phyloP scores from a whole-genome alignment of 2,797 vertebrate genomes.

The Hoplostethus mediterraneus region DNA sequence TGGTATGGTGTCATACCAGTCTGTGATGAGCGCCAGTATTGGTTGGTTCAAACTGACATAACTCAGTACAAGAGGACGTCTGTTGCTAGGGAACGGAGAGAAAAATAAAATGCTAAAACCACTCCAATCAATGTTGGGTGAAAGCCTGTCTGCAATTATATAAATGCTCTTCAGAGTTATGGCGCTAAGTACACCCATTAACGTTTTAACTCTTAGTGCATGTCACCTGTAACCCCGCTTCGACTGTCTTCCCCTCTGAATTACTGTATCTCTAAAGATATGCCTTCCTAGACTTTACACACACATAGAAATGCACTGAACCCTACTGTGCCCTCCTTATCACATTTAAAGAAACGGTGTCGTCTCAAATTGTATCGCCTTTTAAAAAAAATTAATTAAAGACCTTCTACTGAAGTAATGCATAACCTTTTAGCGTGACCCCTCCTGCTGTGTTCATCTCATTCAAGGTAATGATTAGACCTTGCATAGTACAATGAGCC shows the following conservation, averaged over 20 bases:
- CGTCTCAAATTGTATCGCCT: not conserved
- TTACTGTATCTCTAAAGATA: not conserved
- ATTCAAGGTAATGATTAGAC: constrained; percentile 40
- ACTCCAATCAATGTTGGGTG: constrained; percentile 81
- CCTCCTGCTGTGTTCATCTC: constrained; percentile 8
- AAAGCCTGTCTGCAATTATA: constrained; percentile 86
- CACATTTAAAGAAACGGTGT: too few species aligned
- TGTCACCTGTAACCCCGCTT: constrained; percentile 62
- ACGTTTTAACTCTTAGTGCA: constrained; percentile 60
- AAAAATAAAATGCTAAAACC: constrained; percentile 84
- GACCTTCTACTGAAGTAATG: not conserved
- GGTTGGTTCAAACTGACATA: constrained; percentile 77
- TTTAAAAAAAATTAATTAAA: not conserved
- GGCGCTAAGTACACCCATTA: constrained; percentile 74
- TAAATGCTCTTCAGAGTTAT: constrained; percentile 81
- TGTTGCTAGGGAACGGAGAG: constrained; percentile 87
- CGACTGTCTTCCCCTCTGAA: constrained; percentile 22
- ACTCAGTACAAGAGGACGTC: constrained; percentile 78
- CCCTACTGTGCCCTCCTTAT: not conserved
- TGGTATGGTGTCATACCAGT: constrained; percentile 31
- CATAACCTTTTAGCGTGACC: not conserved
- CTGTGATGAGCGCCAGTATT: constrained; percentile 63
- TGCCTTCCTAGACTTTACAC: not conserved
- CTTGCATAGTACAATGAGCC: constrained; percentile 17
- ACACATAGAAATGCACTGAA: not conserved